Evolutionary conservation across 1,140 invertebrate genomes (phyloP).

Genomic region (Trichogramma pretiosum): DNA sequence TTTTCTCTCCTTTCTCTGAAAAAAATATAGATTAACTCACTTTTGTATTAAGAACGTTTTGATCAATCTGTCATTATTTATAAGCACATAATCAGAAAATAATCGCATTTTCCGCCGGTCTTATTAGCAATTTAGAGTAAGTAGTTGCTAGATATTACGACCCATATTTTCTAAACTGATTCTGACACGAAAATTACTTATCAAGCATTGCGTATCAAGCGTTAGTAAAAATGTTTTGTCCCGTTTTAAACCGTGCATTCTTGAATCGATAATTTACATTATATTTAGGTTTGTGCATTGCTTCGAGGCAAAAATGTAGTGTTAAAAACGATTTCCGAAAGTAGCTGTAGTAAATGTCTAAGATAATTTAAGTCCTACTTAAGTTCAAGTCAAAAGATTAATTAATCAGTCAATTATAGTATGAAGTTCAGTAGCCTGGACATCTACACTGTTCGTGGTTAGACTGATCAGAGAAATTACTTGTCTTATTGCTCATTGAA

Average conservation of each 20-base stretch:
- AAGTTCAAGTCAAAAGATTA: conserved; percentile 21
- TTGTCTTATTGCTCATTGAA: conserved; percentile 37
- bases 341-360: too few species aligned
- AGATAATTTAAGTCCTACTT: too few species aligned
- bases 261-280: too few species aligned
- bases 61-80: too few species aligned
- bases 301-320: too few species aligned
- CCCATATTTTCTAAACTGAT: conserved; percentile 27
- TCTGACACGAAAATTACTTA: conserved; percentile 36
- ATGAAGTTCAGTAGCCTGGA: conserved; percentile 30
- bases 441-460: not conserved
- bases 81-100: too few species aligned
- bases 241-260: too few species aligned
- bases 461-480: conserved; percentile 18
- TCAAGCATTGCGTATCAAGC: conserved; percentile 23
- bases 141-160: conserved; percentile 4
- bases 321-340: too few species aligned
- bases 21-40: conserved; percentile 16
- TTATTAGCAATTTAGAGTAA: conserved; percentile 8
- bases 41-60: not conserved
- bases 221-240: too few species aligned
- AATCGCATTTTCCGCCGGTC: too few species aligned
- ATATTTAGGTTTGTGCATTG: too few species aligned
- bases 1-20: conserved; percentile 61
- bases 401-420: conserved; percentile 38